Evolutionary conservation across 2,888 invertebrate species (phyloP).

Genomic region (Dryobotodes eremita): DNA sequence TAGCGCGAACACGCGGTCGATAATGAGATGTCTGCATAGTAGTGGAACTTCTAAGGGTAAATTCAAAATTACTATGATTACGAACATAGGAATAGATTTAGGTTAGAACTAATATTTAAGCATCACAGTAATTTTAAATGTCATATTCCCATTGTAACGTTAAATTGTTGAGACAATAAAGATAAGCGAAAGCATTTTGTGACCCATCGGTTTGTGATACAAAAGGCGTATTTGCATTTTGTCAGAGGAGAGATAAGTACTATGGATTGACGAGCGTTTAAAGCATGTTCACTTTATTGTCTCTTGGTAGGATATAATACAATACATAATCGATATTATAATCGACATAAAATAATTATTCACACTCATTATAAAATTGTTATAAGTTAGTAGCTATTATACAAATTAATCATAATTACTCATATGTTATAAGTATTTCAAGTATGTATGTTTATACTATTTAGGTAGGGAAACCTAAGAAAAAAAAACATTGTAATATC

Average conservation of each 20-base stretch:
- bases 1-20: conserved; percentile 24
- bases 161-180: conserved; percentile 71
- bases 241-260: not conserved
- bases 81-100: conserved; percentile 54
- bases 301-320: conserved; percentile 64
- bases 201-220: conserved; percentile 16
- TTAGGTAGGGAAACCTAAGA: conserved; percentile 74
- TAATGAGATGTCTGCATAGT: conserved; percentile 37
- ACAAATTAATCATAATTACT: conserved; percentile 82
- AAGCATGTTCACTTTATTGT: conserved; percentile 72
- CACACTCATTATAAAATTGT: conserved; percentile 72
- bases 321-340: conserved; percentile 61
- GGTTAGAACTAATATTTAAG: conserved; percentile 50
- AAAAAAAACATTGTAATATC: conserved; percentile 71
- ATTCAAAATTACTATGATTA: conserved; percentile 43
- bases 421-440: conserved; percentile 77
- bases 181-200: conserved; percentile 55
- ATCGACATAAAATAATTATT: conserved; percentile 61
- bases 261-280: conserved; percentile 31
- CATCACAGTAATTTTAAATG: conserved; percentile 61
- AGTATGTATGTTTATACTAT: conserved; percentile 83
- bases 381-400: conserved; percentile 79
- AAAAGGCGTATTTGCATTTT: conserved; percentile 24
- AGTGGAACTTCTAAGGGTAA: conserved; percentile 43
- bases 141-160: conserved; percentile 60